Evolutionary conservation across 2,797 vertebrate genomes (phyloP), one percentile per base, ranked within the genome.

Genomic region (Premnoplex brunnescens): DNA sequence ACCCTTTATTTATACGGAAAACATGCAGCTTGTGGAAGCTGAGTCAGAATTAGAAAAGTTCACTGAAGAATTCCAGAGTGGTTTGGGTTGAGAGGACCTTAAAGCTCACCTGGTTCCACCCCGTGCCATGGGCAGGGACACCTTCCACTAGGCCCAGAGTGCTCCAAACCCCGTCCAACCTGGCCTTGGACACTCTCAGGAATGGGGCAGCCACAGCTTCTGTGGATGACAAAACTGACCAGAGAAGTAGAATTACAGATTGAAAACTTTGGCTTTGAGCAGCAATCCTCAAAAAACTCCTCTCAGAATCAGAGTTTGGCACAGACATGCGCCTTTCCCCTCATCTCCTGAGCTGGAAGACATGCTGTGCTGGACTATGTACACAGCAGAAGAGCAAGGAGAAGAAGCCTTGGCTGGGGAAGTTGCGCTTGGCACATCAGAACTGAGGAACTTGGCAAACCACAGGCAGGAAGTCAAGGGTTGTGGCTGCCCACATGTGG

Each of bases 401-500:
- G 43, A 74, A 39, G 26, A 74, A 39, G 26, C 17, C 22, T 56
- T 3, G 32, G 59, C 34, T 44, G 48, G 62, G 41, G 23, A 79
- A 66, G 62, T 4, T 17, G 52, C 44, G 60, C 54, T 76, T 34
- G 10, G 28, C 75, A n/a, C 39, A 75, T 7, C 52, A 77, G 59
- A 84, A 49, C 5, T 41, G 43, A 46, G 74, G 75, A 36, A 88
- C 27, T 1, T 2, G 66, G 77, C 56, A 78, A 95, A 76, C 75
- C 93, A 3, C 68, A 3, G 83, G 51, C 66, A 60, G 75, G 55
- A 92, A 91, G 46, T 43, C 16, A 48, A 58, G 44, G 6, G 2
- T 12, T 88, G 88, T 36, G 92, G 93, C 43, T 91, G 88, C 77
- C 92, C 91, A 49, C 84, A 54, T 7, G 54, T 52, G 77, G 86